Evolutionary conservation across 2,113 vertebrate genomes (phyloP), one percentile per base, ranked within the genome.

Genomic region (Oncorhynchus nerka): DNA sequence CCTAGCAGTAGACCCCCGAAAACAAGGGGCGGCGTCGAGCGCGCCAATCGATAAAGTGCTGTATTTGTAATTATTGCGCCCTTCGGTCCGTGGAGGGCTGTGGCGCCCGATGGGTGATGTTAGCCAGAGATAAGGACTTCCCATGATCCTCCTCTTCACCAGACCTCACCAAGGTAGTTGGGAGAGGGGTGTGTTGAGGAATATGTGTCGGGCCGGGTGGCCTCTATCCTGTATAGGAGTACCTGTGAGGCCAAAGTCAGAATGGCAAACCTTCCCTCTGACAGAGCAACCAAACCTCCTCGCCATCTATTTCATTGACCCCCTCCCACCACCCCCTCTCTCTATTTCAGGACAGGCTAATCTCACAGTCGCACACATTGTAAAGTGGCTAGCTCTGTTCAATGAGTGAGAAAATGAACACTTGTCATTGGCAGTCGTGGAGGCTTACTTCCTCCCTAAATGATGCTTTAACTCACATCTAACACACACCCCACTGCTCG

Each of bases 401-500:
- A 89, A 67, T 79, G 87, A 89, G 85, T 84, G 81, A 88, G 84
- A 89, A 90, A 91, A 90, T 89, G 81, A 90, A 81, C 83, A 86
- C 88, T 86, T 89, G 86, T 81, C 85, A 77, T 86, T 73, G 83
- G 80, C 83, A 84, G 76, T 89, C 85, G 83, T 70, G 16, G 76
- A 78, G 73, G 79, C 83, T 82, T 65, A 57, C 83, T 81, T 84
- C 82, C 84, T 78, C 76, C 12, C 70, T 73, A 85, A 82, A 64
- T 78, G 49, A 74, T 76, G 80, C 78, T 84, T 75, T 75, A 83
- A 76, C 65, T 16, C 65, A 5, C 26, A 6, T 30, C 4, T 26
- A 16, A 30, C 26, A 2, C 65, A 16, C 9, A 67, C 64, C 11
- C 64, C 11, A 55, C 51, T 45, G 39, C 39, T 55, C 16, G 16